These are phyloP conservation scores for Temnothorax rugatulus DNA, from an alignment of 2,888 invertebrate genomes.

Conservation along the genomic window DNA sequence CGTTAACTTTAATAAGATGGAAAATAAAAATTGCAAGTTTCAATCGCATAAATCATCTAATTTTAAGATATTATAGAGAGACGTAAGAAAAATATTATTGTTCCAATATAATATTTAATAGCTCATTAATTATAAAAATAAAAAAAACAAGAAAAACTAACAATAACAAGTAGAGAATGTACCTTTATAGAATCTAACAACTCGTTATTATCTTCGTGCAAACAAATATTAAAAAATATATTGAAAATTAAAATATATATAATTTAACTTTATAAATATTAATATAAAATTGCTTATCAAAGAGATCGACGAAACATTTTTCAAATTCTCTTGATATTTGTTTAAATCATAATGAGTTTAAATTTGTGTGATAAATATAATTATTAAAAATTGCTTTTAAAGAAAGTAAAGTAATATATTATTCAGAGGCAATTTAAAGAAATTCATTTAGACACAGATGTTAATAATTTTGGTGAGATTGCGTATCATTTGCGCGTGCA, in stretches of 20 bases:
- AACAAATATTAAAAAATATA: constrained; percentile 1
- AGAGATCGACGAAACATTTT: background rate
- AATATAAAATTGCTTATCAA: background rate
- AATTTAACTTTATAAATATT: background rate
- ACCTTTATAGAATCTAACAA: background rate
- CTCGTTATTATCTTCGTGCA: background rate
- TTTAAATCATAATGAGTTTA: background rate
- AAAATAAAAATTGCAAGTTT: background rate
- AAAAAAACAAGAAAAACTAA: background rate
- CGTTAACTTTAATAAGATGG: background rate
- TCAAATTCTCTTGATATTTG: background rate
- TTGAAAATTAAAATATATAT: background rate
- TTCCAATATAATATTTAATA: background rate
- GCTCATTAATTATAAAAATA: background rate
- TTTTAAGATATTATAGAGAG: background rate
- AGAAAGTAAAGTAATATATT: background rate
- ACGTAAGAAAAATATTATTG: background rate
- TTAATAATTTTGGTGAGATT: background rate
- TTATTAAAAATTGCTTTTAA: constrained; percentile 13
- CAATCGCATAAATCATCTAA: background rate
- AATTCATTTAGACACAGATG: too few relatives aligned
- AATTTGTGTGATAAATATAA: background rate
- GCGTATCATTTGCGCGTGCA: too few relatives aligned
- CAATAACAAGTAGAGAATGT: background rate
- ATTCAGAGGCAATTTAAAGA: background rate